phyloP scores from a whole-genome alignment of 2,113 vertebrate species.

The Xerus inauris region DNA sequence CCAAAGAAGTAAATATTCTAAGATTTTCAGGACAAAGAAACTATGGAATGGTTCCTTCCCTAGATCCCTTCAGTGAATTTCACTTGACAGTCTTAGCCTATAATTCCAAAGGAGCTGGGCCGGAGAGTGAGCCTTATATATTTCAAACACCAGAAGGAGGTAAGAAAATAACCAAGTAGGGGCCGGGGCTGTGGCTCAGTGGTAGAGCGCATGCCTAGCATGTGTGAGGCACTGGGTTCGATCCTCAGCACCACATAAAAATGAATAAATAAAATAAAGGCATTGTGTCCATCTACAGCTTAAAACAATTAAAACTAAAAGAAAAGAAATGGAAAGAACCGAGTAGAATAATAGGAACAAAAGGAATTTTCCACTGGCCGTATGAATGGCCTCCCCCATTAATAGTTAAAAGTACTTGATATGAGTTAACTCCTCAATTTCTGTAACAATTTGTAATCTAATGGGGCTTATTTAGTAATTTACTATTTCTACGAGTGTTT shows the following conservation, averaged over 20 bases:
- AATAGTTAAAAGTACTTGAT: not conserved
- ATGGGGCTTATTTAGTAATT: not conserved
- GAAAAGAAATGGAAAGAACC: too few relatives aligned
- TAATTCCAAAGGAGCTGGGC: slow-evolving; percentile 95
- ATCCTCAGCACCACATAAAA: too few relatives aligned
- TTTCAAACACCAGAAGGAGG: slow-evolving; percentile 98
- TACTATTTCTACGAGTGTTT: not conserved
- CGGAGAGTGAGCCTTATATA: slow-evolving; percentile 90
- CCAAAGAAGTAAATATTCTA: slow-evolving; percentile 89
- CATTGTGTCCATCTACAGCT: too few relatives aligned
- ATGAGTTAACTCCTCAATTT: not conserved
- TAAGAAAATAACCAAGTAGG: slow-evolving; percentile 81
- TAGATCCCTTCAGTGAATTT: slow-evolving; percentile 96
- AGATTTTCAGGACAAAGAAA: slow-evolving; percentile 90
- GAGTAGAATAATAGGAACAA: not conserved
- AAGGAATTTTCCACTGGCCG: not conserved
- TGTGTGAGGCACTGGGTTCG: too few relatives aligned
- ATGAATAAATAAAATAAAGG: too few relatives aligned
- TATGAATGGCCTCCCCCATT: not conserved
- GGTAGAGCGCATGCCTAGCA: too few relatives aligned
- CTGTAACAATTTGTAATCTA: not conserved
- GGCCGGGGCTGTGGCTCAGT: too few relatives aligned
- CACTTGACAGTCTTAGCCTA: slow-evolving; percentile 93
- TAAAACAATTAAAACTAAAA: too few relatives aligned
- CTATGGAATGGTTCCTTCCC: slow-evolving; percentile 89